Conservation (phyloP, 2,797 vertebrate species). For the Leucoraja ocellata region DNA sequence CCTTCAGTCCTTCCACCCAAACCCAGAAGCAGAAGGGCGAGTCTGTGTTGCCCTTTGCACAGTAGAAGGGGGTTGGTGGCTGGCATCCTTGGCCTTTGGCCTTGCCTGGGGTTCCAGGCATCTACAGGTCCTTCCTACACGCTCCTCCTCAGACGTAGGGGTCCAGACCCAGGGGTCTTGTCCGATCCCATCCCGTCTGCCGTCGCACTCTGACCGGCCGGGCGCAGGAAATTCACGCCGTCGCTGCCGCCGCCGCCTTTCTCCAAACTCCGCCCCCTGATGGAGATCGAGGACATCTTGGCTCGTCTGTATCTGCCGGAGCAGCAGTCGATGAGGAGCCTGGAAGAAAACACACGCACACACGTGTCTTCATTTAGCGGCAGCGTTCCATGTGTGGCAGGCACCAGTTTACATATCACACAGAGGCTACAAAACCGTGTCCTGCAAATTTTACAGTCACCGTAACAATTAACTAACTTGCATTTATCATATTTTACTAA, state of each 20-base stretch:
- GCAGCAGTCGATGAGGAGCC: slow-evolving; percentile 60
- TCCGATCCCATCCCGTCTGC: slow-evolving; percentile 51
- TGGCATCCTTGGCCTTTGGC: slow-evolving; percentile 57
- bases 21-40: slow-evolving; percentile 76
- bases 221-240: slow-evolving; percentile 46
- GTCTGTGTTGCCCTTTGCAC: slow-evolving; percentile 67
- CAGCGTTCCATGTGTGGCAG: neutral
- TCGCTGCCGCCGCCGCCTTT: slow-evolving; percentile 43
- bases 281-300: slow-evolving; percentile 64
- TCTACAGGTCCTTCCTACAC: too few species aligned
- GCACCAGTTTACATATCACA: neutral
- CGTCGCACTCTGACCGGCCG: slow-evolving; percentile 47
- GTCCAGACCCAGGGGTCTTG: slow-evolving; percentile 53
- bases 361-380: neutral
- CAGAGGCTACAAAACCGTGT: neutral
- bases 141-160: slow-evolving; percentile 48
- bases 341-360: slow-evolving; percentile 40
- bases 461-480: neutral
- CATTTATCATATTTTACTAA: neutral
- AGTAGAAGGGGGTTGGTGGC: too few species aligned
- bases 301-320: slow-evolving; percentile 57
- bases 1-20: slow-evolving; percentile 62
- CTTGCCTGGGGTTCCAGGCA: slow-evolving; percentile 46
- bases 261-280: slow-evolving; percentile 51
- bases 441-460: neutral